Percentiles rank a stretch among this genome's conserved stretches.
These are phyloP conservation scores for Mormyrus hasselquistii DNA, from an alignment of 2,797 vertebrate species.

Conservation along the genomic window DNA sequence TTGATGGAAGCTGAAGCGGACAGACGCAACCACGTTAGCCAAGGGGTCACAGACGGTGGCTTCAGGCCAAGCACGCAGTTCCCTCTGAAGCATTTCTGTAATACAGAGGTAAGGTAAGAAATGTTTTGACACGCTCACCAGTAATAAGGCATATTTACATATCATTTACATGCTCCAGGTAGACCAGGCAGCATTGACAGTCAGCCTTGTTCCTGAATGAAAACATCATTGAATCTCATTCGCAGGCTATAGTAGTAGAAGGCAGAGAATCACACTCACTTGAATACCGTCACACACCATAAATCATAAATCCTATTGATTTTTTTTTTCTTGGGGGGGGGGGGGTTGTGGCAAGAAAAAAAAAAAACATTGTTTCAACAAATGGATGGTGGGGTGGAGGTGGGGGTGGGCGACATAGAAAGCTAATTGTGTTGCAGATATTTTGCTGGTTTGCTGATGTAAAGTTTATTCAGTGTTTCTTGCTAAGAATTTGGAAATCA, in stretches of 20 bases:
- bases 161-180: background rate
- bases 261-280: background rate
- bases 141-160: conserved; percentile 6
- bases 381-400: background rate
- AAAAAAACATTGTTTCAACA: background rate
- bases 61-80: background rate
- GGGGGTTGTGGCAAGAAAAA: background rate
- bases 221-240: conserved; percentile 9
- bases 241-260: background rate
- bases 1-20: background rate
- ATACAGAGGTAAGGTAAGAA: background rate
- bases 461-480: background rate
- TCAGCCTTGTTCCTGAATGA: background rate
- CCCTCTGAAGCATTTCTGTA: background rate
- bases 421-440: background rate
- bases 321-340: background rate
- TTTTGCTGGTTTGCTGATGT: background rate
- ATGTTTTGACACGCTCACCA: background rate
- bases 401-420: background rate
- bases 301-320: conserved; percentile 14
- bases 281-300: background rate
- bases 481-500: background rate
- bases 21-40: background rate
- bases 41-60: background rate
- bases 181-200: background rate